Base-by-base conservation (phyloP, 2,888 invertebrate genomes). In the Leptopterna dolabrata region DNA sequence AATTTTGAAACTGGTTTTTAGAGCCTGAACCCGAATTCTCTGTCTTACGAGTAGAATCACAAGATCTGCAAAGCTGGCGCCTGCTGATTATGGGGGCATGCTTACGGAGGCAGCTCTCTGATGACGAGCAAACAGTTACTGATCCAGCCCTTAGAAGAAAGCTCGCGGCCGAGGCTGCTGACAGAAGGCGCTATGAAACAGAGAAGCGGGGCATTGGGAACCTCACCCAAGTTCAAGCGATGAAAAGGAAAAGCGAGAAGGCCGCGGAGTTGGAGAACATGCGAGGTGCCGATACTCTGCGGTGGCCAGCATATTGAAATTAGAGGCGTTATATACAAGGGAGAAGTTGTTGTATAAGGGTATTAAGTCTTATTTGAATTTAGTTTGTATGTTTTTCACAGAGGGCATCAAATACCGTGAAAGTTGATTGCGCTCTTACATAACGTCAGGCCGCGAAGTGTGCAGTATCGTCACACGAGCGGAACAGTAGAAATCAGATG, bases 121-220 rank as follows among this genome's bases (percentile, higher is more conserved):
- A 63, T 9, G 63, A 2, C 19, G 63, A 63, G 11, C 24, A 19
- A n/a, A n/a, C 63, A 27, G 1, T 19, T 27, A 7, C 27, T 63
- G 63, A 63, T 1, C 73, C 36, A 11, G 73, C 14, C 14, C 1
- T 14, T 1, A 78, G 78, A 24, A 43, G 78, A 9, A n/a, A 78
- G 19, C 27, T 78, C 13, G 41, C 30, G 27, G 78, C 78, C 1
- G 78, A 78, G 4, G 78, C 78, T 41, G 78, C 78, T 27, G 78
- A 78, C 4, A 78, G 41, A 24, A n/a, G 78, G 19, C 78, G 43
- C 14, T 16, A 7, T 16, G 45, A 45, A 9, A 45, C 14, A 2
- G 45, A 78, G 24, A 78, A 78, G 7, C 78, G 78, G n/a, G 78
- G 78, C 19, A 78, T 78, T 9, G 45, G 27, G 13, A 45, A 78